Conservation (phyloP, 2,888 invertebrate genomes). For the Dysmachus trigonus region DNA sequence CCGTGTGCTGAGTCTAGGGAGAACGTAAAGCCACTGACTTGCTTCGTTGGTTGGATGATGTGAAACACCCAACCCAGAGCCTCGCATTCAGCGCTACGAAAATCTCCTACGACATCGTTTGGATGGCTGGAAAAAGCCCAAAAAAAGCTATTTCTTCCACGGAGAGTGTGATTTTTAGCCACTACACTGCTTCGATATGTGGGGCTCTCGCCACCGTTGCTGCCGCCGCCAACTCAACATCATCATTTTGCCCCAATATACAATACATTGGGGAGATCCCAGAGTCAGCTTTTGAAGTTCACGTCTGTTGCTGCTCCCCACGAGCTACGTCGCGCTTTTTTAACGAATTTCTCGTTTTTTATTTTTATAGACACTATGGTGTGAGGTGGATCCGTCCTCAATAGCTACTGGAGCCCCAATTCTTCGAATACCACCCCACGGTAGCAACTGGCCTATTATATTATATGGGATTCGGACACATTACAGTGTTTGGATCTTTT, state of each 20-base stretch:
- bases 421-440: background rate
- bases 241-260: background rate
- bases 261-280: background rate
- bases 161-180: background rate
- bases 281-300: background rate
- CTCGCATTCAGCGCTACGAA: background rate
- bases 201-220: background rate
- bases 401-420: background rate
- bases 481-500: background rate
- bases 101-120: background rate
- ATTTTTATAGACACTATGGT: background rate
- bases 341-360: background rate
- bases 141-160: conserved; percentile 26
- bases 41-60: too few species aligned
- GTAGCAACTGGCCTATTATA: background rate
- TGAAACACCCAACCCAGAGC: background rate
- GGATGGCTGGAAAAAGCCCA: conserved; percentile 18
- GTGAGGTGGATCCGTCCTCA: background rate
- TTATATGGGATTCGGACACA: background rate
- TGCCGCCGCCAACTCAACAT: background rate
- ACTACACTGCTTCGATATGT: background rate
- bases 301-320: background rate
- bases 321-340: background rate
- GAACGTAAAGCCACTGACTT: conserved; percentile 18
- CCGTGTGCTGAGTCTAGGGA: background rate